These are phyloP conservation scores for Glandiceps talaboti DNA, from an alignment of 53 echinoderm and acorn worm species.

Conservation along the genomic window DNA sequence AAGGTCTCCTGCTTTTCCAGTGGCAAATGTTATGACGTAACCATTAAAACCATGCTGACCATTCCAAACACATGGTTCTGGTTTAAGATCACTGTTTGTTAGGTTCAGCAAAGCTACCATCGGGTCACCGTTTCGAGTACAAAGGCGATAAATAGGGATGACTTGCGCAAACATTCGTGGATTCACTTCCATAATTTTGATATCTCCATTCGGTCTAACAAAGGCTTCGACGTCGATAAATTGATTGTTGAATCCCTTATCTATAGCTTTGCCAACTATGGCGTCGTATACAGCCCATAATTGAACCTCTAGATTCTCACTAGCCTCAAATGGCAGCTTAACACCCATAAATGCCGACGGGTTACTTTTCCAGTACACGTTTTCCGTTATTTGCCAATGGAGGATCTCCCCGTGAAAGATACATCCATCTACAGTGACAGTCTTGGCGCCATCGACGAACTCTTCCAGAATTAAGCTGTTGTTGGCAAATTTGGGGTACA, in stretches of 20 bases:
- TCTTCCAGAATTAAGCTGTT: not conserved
- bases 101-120: not conserved
- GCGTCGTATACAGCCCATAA: not conserved
- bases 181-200: not conserved
- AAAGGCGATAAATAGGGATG: not conserved
- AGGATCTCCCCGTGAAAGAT: not conserved
- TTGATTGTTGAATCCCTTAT: not conserved
- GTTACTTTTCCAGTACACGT: not conserved
- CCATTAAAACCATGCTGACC: not conserved
- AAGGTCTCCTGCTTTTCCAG: not conserved
- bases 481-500: not conserved
- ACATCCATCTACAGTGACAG: not conserved
- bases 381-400: not conserved
- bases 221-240: not conserved
- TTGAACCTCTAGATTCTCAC: not conserved
- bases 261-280: not conserved
- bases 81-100: not conserved
- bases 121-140: not conserved
- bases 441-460: not conserved
- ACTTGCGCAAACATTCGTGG: not conserved
- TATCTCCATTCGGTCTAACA: not conserved
- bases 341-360: not conserved
- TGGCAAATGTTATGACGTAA: not conserved
- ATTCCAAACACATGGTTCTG: not conserved
- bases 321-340: not conserved